These are phyloP conservation scores for Nephrotoma guestfalica DNA, from an alignment of 2,888 invertebrate genomes.

Conservation along the genomic window DNA sequence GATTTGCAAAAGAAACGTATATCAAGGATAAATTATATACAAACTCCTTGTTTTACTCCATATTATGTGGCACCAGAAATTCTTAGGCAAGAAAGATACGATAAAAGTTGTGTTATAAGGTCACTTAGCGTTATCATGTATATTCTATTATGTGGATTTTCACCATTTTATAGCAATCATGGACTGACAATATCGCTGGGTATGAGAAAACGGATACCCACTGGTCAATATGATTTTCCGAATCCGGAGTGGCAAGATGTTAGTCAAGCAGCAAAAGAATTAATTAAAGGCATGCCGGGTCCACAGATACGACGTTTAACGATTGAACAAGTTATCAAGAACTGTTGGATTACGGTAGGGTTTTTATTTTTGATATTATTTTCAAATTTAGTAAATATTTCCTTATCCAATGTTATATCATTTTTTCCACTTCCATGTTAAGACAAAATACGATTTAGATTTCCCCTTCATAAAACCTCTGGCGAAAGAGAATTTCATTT, in stretches of 20 bases:
- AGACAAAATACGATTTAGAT: no score
- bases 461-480: no score
- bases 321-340: conserved; percentile 81
- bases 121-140: conserved; percentile 98
- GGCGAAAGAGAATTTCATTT: no score
- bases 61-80: no score
- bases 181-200: conserved; percentile 97
- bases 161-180: conserved; percentile 97
- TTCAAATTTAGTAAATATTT: not conserved
- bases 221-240: conserved; percentile 96
- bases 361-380: not conserved
- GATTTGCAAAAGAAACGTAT: conserved; percentile 91
- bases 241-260: conserved; percentile 91
- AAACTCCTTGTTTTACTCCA: conserved; percentile 98
- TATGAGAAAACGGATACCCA: conserved; percentile 80
- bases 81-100: conserved; percentile 94
- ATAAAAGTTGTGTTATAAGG: conserved; percentile 99
- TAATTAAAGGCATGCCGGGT: conserved; percentile 86
- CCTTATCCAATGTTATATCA: no score
- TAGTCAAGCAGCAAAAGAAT: no score
- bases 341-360: conserved; percentile 75
- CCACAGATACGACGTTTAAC: conserved; percentile 79
- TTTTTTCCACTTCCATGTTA: no score
- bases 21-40: conserved; percentile 75
- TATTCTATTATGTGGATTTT: conserved; percentile 94